These are phyloP conservation scores for Erythrolamprus reginae DNA, from an alignment of 2,113 vertebrate genomes.

Conservation along the genomic window DNA sequence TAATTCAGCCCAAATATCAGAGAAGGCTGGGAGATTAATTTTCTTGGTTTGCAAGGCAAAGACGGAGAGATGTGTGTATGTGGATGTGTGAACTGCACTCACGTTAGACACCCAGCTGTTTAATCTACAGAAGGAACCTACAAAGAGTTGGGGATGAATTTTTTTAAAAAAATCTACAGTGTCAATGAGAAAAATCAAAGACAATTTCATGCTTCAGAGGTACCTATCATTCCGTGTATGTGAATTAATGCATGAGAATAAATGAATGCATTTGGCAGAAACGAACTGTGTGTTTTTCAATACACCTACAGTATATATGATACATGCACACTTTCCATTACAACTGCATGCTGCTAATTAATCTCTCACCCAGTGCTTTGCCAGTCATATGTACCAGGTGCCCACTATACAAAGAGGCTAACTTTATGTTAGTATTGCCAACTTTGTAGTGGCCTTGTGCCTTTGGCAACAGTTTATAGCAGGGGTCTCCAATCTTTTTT, in stretches of 20 bases:
- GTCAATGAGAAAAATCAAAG: constrained; percentile 1
- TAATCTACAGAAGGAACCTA: constrained; percentile 41
- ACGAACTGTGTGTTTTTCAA: background rate
- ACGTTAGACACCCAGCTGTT: constrained; percentile 49
- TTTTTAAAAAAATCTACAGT: background rate
- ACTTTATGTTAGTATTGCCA: background rate
- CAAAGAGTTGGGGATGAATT: constrained; percentile 33
- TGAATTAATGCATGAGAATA: background rate
- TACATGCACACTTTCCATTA: background rate
- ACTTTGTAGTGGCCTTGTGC: background rate
- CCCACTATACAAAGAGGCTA: background rate
- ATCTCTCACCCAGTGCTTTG: background rate
- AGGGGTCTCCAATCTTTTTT: too few species aligned
- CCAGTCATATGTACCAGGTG: background rate
- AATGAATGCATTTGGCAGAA: background rate
- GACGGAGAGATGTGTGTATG: background rate
- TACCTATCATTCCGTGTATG: fast-evolving
- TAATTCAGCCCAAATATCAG: constrained; percentile 69
- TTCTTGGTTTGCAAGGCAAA: constrained; percentile 66
- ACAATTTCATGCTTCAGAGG: constrained; percentile 14
- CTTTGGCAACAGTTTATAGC: background rate
- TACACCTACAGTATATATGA: background rate
- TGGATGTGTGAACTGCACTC: constrained; percentile 13
- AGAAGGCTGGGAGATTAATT: constrained; percentile 67
- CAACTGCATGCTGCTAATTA: background rate